A percentile compares a stretch with the other conserved stretches of the same genome.
These are phyloP conservation scores for Myocastor coypus DNA, from an alignment of 2,113 vertebrate genomes.

Conservation along the genomic window DNA sequence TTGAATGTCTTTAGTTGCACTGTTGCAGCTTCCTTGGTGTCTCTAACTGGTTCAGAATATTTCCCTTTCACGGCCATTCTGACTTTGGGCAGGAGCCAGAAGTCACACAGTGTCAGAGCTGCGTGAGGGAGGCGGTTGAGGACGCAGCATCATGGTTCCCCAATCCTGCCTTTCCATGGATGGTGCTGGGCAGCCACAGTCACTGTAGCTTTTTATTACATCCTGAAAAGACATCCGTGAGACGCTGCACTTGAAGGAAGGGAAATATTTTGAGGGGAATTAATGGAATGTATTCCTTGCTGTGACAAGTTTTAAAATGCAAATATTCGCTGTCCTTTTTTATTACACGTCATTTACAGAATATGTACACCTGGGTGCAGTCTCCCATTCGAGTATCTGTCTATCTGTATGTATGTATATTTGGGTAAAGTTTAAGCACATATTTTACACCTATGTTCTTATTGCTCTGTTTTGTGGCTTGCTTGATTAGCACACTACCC, in stretches of 20 bases:
- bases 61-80: neutral
- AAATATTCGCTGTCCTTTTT: neutral
- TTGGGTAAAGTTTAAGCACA: neutral
- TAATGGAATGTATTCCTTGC: no score
- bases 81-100: neutral
- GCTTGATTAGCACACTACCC: neutral
- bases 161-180: neutral
- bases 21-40: neutral
- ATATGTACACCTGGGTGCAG: neutral
- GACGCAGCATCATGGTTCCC: neutral
- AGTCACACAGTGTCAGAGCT: neutral
- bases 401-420: neutral
- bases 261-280: no score
- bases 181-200: neutral
- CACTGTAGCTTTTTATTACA: neutral
- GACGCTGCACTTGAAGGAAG: neutral
- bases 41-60: neutral
- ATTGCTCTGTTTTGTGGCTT: neutral
- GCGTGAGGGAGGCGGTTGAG: no score
- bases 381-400: neutral
- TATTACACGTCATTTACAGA: neutral
- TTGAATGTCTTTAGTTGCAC: neutral
- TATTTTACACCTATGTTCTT: neutral
- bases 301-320: no score
- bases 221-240: neutral